Percentiles rank a stretch among this genome's conserved stretches.
phyloP scores from a whole-genome alignment of 2,113 vertebrate species.

The Cottus gobio region DNA sequence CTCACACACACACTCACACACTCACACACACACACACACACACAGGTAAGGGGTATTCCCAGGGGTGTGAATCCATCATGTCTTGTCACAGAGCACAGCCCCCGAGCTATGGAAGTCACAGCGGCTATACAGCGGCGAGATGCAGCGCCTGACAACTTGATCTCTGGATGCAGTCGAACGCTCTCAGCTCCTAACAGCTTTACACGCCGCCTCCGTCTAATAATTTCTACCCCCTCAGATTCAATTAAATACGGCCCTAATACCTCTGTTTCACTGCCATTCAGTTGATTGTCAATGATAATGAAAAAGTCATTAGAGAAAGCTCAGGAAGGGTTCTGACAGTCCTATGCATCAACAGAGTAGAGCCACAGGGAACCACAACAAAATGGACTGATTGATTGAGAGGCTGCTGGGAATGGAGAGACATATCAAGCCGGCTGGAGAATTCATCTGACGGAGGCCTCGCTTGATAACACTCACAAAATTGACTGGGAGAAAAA shows the following conservation, averaged over 20 bases:
- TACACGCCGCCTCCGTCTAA: slow-evolving; percentile 59
- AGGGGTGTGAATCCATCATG: slow-evolving; percentile 50
- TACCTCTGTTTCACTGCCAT: slow-evolving; percentile 58
- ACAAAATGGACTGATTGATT: slow-evolving; percentile 71
- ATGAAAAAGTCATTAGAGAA: slow-evolving; percentile 75
- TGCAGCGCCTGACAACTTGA: slow-evolving; percentile 56
- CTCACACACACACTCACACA: slow-evolving; percentile 6
- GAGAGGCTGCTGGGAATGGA: slow-evolving; percentile 62
- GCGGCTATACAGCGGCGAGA: slow-evolving; percentile 37
- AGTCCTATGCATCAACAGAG: slow-evolving; percentile 52
- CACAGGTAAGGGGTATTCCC: slow-evolving; percentile 46
- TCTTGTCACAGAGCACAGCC: slow-evolving; percentile 54
- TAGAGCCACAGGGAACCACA: slow-evolving; percentile 65
- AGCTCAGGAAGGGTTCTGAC: slow-evolving; percentile 59
- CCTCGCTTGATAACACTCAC: slow-evolving; percentile 51
- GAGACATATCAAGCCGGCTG: slow-evolving; percentile 43
- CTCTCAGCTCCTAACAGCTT: slow-evolving; percentile 47
- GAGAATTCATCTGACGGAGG: slow-evolving; percentile 58
- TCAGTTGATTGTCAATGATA: slow-evolving; percentile 67
- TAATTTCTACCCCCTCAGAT: slow-evolving; percentile 51
- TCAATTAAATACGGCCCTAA: slow-evolving; percentile 69
- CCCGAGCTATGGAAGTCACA: slow-evolving; percentile 40
- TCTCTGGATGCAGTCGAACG: slow-evolving; percentile 47
- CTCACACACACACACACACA: slow-evolving; percentile 26
- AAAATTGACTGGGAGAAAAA: slow-evolving; percentile 17